phyloP scores from a whole-genome alignment of 1,140 invertebrate genomes.

The Tetramorium simillimum region DNA sequence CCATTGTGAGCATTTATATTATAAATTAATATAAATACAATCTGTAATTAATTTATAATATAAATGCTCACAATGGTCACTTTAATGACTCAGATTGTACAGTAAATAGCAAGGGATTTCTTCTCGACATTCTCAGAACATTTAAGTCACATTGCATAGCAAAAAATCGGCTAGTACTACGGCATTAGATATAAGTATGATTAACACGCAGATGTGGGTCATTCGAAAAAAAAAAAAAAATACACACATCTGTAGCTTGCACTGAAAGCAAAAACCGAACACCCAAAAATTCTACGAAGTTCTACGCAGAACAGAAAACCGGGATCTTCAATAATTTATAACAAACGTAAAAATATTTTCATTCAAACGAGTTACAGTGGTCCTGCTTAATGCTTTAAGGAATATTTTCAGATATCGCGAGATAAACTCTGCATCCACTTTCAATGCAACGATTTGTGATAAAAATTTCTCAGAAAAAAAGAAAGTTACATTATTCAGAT shows the following conservation, averaged over 20 bases:
- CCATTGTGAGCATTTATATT: neutral
- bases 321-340: neutral
- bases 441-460: neutral
- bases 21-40: too few relatives aligned
- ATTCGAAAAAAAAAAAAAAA: neutral
- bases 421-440: neutral
- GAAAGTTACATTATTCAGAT: neutral
- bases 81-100: too few relatives aligned
- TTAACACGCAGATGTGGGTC: neutral
- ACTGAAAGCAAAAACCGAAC: neutral
- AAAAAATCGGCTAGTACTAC: neutral
- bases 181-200: slow-evolving; percentile 11
- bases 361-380: neutral
- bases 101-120: too few relatives aligned
- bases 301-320: neutral
- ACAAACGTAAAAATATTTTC: neutral
- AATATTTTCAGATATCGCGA: neutral
- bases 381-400: neutral
- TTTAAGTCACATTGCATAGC: neutral
- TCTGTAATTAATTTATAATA: too few relatives aligned
- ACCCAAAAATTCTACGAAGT: neutral
- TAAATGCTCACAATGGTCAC: too few relatives aligned
- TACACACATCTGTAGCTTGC: neutral
- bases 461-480: neutral
- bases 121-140: neutral